Evolutionary conservation across 2,113 vertebrate genomes (phyloP).

Genomic region (Oophaga pumilio): DNA sequence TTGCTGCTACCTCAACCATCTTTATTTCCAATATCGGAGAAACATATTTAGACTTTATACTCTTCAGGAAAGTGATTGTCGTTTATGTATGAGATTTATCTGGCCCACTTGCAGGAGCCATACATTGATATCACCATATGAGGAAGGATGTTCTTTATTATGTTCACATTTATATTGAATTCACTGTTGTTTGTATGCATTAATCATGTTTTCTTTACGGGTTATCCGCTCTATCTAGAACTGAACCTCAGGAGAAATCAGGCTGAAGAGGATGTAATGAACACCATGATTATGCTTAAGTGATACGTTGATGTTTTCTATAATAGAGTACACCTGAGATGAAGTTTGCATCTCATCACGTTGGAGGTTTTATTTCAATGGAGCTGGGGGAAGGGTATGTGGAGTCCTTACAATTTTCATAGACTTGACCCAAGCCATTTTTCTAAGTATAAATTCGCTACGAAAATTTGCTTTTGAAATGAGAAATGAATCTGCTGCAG

Average conservation of each 20-base stretch:
- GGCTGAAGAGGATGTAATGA: constrained; percentile 24
- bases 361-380: not conserved
- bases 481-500: not conserved
- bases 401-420: not conserved
- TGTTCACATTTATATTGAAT: constrained; percentile 5
- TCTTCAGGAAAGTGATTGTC: no score
- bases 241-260: constrained; percentile 40
- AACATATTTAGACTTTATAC: no score
- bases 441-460: not conserved
- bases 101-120: no score
- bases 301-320: not conserved
- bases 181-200: constrained; percentile 14
- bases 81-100: no score
- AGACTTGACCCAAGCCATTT: constrained; percentile 8
- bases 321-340: constrained; percentile 30
- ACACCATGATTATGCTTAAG: constrained; percentile 24
- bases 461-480: not conserved
- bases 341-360: constrained; percentile 16
- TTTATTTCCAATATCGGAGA: no score
- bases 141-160: constrained; percentile 33
- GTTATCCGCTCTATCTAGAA: constrained; percentile 20
- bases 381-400: not conserved
- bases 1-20: no score
- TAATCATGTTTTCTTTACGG: constrained; percentile 34
- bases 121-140: not conserved